Percentiles rank a stretch among this genome's conserved stretches.
Evolutionary conservation across 2,113 vertebrate genomes (phyloP).

Genomic region (Pogona vitticeps): DNA sequence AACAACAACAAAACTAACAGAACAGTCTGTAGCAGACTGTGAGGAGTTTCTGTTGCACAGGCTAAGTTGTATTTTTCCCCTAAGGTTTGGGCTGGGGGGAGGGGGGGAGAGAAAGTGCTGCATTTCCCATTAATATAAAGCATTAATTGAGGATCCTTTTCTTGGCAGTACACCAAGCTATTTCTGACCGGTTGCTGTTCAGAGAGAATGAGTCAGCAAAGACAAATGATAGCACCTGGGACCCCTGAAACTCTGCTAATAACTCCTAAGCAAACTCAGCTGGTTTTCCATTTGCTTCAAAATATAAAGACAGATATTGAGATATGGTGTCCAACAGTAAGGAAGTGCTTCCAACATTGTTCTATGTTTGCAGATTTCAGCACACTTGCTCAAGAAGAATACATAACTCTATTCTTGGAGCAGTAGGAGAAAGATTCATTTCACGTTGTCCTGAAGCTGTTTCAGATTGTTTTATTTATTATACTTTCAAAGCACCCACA

Average conservation of each 20-base stretch:
- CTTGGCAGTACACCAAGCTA: slow-evolving; percentile 52
- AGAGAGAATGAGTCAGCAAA: slow-evolving; percentile 63
- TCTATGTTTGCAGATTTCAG: background rate
- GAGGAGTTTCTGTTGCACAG: background rate
- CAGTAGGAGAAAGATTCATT: slow-evolving; percentile 14
- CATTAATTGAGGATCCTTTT: slow-evolving; percentile 62
- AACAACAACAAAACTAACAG: background rate
- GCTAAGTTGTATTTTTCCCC: slow-evolving; percentile 1
- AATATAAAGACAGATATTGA: slow-evolving; percentile 43
- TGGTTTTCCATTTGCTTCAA: slow-evolving; percentile 63
- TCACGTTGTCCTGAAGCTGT: background rate
- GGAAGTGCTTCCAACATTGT: slow-evolving; percentile 3
- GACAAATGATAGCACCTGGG: slow-evolving; percentile 63
- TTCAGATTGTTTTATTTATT: background rate
- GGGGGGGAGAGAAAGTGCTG: slow-evolving; percentile 52
- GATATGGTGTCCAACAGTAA: slow-evolving; percentile 36
- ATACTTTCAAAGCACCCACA: slow-evolving; percentile 8
- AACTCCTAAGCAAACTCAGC: slow-evolving; percentile 55
- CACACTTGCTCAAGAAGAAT: slow-evolving; percentile 13
- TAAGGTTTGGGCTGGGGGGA: too few relatives aligned
- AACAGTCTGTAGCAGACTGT: rapidly evolving
- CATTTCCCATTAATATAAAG: slow-evolving; percentile 61
- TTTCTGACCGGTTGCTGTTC: slow-evolving; percentile 62
- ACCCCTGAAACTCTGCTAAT: slow-evolving; percentile 61
- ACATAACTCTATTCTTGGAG: slow-evolving; percentile 25